phyloP scores from a whole-genome alignment of 1,140 invertebrate genomes.

The Hylaeus anthracinus region DNA sequence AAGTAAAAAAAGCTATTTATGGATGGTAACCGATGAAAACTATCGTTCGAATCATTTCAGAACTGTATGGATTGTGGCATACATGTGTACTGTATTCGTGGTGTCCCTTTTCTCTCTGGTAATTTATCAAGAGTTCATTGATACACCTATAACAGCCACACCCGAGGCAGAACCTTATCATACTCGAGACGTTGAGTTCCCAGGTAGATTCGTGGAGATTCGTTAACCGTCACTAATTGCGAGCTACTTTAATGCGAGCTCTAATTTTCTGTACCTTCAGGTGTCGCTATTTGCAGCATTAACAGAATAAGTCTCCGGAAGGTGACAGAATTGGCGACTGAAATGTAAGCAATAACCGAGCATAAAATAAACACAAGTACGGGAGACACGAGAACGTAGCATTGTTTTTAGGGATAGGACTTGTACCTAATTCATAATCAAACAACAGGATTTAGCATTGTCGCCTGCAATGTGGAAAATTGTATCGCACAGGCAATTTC shows the following conservation, averaged over 20 bases:
- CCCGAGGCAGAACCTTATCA: not conserved
- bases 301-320: constrained; percentile 19
- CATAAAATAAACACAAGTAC: not conserved
- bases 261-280: not conserved
- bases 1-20: no score
- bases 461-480: constrained; percentile 17
- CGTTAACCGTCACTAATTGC: not conserved
- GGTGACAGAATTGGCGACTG: not conserved
- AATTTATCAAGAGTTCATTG: not conserved
- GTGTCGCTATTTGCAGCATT: not conserved
- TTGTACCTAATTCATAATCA: no score
- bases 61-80: not conserved
- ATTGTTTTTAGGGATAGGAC: not conserved
- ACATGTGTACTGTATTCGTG: not conserved
- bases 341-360: constrained; percentile 9
- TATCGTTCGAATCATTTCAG: not conserved
- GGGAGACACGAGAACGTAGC: not conserved
- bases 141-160: not conserved
- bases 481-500: constrained; percentile 22
- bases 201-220: constrained; percentile 1
- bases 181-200: not conserved
- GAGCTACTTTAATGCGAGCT: no score
- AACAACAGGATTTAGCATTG: not conserved
- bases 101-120: no score
- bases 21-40: not conserved